Conservation (phyloP, 2,797 vertebrate species). For the Falco cherrug region DNA sequence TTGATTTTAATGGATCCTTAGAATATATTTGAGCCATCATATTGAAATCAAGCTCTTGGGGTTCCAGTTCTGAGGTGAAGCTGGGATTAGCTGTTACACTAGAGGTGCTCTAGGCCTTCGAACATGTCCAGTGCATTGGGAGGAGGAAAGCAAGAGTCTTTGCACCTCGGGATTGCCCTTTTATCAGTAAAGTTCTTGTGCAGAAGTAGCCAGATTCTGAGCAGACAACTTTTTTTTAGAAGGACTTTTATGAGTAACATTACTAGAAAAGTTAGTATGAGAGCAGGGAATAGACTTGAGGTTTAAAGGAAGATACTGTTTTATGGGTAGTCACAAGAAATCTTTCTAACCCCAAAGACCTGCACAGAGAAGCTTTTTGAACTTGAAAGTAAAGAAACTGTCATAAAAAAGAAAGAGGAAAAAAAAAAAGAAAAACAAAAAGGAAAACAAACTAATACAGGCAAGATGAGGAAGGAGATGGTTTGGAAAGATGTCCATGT, state of each 20-base stretch:
- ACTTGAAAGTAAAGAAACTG: background rate
- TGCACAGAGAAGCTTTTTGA: background rate
- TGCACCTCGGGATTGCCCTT: too few relatives aligned
- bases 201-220: background rate
- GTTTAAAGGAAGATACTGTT: background rate
- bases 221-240: background rate
- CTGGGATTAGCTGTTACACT: background rate
- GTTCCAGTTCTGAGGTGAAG: background rate
- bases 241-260: background rate
- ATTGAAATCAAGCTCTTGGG: background rate
- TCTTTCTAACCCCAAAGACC: background rate
- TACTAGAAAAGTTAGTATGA: background rate
- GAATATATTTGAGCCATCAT: background rate
- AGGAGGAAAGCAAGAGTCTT: background rate
- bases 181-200: background rate
- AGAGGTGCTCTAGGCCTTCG: background rate
- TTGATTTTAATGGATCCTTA: background rate
- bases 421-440: background rate
- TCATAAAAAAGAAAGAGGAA: too few relatives aligned
- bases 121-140: fast-evolving
- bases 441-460: background rate
- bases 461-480: background rate
- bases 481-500: background rate
- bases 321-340: background rate
- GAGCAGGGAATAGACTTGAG: background rate